These are phyloP conservation scores for Pseudolycoriella hygida DNA, from an alignment of 2,888 invertebrate genomes.

Conservation along the genomic window DNA sequence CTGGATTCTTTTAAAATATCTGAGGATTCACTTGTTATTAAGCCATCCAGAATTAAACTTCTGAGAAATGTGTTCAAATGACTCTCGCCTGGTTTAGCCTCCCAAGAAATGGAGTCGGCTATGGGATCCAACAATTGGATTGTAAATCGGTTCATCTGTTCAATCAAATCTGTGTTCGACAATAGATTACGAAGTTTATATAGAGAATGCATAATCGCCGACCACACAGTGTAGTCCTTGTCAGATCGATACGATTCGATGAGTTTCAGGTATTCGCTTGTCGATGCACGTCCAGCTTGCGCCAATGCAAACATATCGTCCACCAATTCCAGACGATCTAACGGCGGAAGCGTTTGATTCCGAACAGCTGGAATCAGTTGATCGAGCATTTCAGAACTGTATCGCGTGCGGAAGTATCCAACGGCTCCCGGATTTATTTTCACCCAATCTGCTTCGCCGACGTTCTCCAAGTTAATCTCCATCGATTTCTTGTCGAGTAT, in stretches of 20 bases:
- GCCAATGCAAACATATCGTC: slow-evolving; percentile 89
- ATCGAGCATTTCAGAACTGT: slow-evolving; percentile 55
- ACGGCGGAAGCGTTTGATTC: slow-evolving; percentile 60
- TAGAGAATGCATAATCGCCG: slow-evolving; percentile 59
- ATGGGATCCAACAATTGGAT: slow-evolving; percentile 55
- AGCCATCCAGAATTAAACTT: slow-evolving; percentile 62
- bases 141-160: slow-evolving; percentile 56
- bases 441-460: slow-evolving; percentile 62
- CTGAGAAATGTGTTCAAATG: slow-evolving; percentile 75
- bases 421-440: slow-evolving; percentile 82
- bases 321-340: slow-evolving; percentile 76
- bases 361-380: slow-evolving; percentile 64
- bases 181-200: slow-evolving; percentile 58
- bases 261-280: slow-evolving; percentile 55
- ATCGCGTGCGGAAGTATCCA: slow-evolving; percentile 81
- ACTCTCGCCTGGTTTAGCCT: slow-evolving; percentile 60
- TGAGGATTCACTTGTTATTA: slow-evolving; percentile 69
- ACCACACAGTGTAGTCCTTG: slow-evolving; percentile 88
- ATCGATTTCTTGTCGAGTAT: slow-evolving; percentile 47
- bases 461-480: slow-evolving; percentile 52
- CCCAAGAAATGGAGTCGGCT: slow-evolving; percentile 70
- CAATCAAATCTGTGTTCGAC: slow-evolving; percentile 59
- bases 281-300: slow-evolving; percentile 61
- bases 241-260: slow-evolving; percentile 72
- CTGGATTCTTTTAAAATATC: slow-evolving; percentile 61